phyloP scores from a whole-genome alignment of 1,140 invertebrate genomes.

The Asbolus verrucosus region DNA sequence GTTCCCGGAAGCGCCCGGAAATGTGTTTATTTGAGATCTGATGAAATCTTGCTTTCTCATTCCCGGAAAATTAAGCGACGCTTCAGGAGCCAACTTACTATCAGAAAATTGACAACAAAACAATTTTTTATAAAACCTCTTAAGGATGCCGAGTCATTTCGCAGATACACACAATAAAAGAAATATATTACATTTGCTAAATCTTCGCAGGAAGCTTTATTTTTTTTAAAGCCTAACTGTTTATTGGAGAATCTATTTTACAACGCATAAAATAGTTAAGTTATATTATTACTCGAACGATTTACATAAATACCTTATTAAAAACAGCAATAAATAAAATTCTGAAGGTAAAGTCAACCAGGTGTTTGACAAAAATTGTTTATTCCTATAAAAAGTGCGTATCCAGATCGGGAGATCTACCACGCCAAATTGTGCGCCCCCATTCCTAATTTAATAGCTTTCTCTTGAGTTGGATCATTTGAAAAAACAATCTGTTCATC shows the following conservation, averaged over 20 bases:
- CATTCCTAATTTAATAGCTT: slow-evolving; percentile 33
- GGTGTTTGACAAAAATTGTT: slow-evolving; percentile 34
- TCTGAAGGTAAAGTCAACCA: slow-evolving; percentile 2
- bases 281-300: too few relatives aligned
- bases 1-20: slow-evolving; percentile 13
- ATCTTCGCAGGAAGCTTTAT: too few relatives aligned
- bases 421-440: slow-evolving; percentile 6
- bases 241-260: too few relatives aligned
- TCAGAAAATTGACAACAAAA: too few relatives aligned
- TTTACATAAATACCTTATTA: slow-evolving; percentile 30
- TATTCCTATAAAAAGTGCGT: slow-evolving; percentile 31
- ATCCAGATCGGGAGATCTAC: slow-evolving; percentile 32
- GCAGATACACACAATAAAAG: too few relatives aligned
- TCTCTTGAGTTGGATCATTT: slow-evolving; percentile 23
- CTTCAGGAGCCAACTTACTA: too few relatives aligned
- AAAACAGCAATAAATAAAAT: slow-evolving; percentile 21
- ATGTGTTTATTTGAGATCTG: slow-evolving; percentile 5
- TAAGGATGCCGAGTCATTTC: too few relatives aligned
- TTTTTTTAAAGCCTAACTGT: too few relatives aligned
- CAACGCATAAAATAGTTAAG: too few relatives aligned
- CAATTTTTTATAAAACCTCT: too few relatives aligned
- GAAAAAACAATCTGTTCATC: slow-evolving; percentile 19
- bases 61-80: not conserved
- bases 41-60: too few relatives aligned
- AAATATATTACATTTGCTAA: too few relatives aligned